phyloP scores from a whole-genome alignment of 1,140 invertebrate genomes.

The Lysiphlebus fabarum region DNA sequence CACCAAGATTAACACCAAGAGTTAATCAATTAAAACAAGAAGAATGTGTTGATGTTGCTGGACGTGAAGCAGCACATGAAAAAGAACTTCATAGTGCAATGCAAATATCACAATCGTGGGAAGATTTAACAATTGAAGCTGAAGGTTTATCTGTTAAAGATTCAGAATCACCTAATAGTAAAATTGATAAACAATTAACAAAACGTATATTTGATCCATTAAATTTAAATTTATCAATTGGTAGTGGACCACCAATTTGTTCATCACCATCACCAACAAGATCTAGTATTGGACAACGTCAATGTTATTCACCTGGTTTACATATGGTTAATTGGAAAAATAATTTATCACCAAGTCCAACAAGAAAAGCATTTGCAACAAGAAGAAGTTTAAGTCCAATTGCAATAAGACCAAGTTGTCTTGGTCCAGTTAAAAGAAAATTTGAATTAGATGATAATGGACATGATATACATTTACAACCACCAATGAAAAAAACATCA shows the following conservation, averaged over 20 bases:
- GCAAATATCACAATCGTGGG: constrained; percentile 87
- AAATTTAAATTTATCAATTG: constrained; percentile 47
- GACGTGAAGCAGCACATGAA: constrained; percentile 85
- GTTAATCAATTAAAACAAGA: constrained; percentile 83
- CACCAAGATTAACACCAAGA: constrained; percentile 71
- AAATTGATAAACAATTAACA: constrained; percentile 41
- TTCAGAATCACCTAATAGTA: constrained; percentile 47
- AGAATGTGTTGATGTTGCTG: constrained; percentile 78
- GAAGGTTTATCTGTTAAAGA: constrained; percentile 56
- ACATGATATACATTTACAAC: constrained; percentile 52
- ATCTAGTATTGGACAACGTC: constrained; percentile 54
- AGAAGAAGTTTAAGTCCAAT: constrained; percentile 81
- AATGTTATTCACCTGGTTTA: constrained; percentile 65
- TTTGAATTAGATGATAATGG: constrained; percentile 69
- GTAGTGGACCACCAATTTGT: constrained; percentile 51
- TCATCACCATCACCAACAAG: constrained; percentile 69
- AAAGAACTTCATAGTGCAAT: constrained; percentile 81
- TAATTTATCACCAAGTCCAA: constrained; percentile 76
- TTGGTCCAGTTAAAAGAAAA: constrained; percentile 71
- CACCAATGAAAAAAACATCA: constrained; percentile 58
- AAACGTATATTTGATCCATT: constrained; percentile 50
- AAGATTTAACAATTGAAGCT: constrained; percentile 76
- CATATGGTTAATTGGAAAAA: constrained; percentile 58
- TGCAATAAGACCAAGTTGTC: constrained; percentile 65
- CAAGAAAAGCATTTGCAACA: constrained; percentile 73